Evolutionary conservation across 2,113 vertebrate genomes (phyloP).

Genomic region (Phylloscopus trochiloides): DNA sequence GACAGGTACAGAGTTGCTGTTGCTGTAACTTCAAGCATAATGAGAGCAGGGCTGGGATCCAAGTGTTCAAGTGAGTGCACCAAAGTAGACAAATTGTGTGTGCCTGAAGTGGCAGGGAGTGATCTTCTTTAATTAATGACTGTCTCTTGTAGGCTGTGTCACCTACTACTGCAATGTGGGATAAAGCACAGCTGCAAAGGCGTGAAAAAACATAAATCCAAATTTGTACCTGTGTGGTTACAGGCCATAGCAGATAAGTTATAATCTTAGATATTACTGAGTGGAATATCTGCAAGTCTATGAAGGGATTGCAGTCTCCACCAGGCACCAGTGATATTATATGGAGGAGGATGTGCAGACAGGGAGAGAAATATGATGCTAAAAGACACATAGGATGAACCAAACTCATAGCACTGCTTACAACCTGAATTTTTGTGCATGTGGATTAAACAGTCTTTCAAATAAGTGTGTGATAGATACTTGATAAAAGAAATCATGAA

Average conservation of each 20-base stretch:
- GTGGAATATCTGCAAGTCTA: not conserved
- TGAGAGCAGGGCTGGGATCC: not conserved
- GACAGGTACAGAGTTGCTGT: not conserved
- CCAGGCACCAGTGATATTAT: not conserved
- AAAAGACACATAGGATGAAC: not conserved
- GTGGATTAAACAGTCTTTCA: not conserved
- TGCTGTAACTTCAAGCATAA: not conserved
- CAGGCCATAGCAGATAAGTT: not conserved
- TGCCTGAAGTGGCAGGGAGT: not conserved
- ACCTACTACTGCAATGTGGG: not conserved
- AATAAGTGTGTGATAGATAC: not conserved
- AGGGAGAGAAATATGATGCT: not conserved
- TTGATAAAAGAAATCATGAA: not conserved
- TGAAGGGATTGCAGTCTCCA: not conserved
- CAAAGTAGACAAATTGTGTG: not conserved
- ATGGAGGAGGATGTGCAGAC: not conserved
- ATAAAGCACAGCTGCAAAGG: not conserved
- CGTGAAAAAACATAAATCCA: not conserved
- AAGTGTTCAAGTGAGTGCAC: not conserved
- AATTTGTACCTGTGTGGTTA: not conserved
- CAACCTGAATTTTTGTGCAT: not conserved
- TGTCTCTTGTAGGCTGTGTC: not conserved
- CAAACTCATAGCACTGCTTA: not conserved
- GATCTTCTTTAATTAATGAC: not conserved
- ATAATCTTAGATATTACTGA: not conserved